Conservation (phyloP, 2,797 vertebrate species). For the Enteromius anoplus region DNA sequence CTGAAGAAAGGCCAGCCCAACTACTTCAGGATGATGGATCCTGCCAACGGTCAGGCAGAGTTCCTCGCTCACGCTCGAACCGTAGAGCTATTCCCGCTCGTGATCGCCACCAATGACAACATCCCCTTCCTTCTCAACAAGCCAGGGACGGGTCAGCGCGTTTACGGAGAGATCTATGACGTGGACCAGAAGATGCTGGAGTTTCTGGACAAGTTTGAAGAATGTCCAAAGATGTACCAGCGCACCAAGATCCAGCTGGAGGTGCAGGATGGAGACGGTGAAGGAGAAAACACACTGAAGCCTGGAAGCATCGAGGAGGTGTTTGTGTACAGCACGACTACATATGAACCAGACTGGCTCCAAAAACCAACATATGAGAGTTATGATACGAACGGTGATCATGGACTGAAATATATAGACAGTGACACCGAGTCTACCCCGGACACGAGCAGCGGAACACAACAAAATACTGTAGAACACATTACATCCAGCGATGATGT, state of each 20-base stretch:
- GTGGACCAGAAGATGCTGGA: slow-evolving; percentile 87
- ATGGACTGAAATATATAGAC: slow-evolving; percentile 75
- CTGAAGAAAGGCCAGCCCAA: slow-evolving; percentile 93
- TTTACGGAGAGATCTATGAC: slow-evolving; percentile 86
- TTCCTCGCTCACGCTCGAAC: slow-evolving; percentile 80
- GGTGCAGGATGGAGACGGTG: slow-evolving; percentile 75
- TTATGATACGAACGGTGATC: slow-evolving; percentile 83
- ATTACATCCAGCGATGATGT: too few relatives aligned
- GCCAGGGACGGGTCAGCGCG: slow-evolving; percentile 76
- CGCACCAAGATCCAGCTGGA: slow-evolving; percentile 76
- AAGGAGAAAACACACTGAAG: slow-evolving; percentile 36
- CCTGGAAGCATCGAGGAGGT: slow-evolving; percentile 68
- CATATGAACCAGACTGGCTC: slow-evolving; percentile 82
- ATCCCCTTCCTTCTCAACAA: slow-evolving; percentile 86
- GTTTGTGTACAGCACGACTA: slow-evolving; percentile 80
- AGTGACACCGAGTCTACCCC: too few relatives aligned
- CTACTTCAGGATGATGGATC: slow-evolving; percentile 64
- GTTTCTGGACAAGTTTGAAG: slow-evolving; percentile 88
- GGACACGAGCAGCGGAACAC: too few relatives aligned
- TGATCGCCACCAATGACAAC: slow-evolving; percentile 82
- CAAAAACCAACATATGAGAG: slow-evolving; percentile 73
- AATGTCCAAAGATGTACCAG: slow-evolving; percentile 86
- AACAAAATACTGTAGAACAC: too few relatives aligned
- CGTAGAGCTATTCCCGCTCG: slow-evolving; percentile 81
- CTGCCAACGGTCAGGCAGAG: slow-evolving; percentile 71